These are phyloP conservation scores for Eupelmus urozonus DNA, from an alignment of 2,888 invertebrate species.

Conservation along the genomic window DNA sequence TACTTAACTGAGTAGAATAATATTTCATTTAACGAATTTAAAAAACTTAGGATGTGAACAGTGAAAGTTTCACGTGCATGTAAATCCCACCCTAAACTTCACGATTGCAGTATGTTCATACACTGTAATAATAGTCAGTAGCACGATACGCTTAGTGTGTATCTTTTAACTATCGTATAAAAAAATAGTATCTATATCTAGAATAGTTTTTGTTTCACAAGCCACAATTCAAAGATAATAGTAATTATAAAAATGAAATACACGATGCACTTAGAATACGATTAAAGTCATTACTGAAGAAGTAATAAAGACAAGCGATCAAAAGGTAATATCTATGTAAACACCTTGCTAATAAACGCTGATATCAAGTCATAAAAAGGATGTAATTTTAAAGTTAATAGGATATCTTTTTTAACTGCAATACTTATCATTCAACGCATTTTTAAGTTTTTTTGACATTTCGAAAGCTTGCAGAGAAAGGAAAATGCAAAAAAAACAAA, in stretches of 20 bases:
- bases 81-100: too few relatives aligned
- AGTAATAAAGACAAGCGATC: background rate
- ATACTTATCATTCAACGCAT: too few relatives aligned
- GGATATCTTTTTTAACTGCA: too few relatives aligned
- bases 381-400: too few relatives aligned
- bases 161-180: background rate
- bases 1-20: too few relatives aligned
- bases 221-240: constrained; percentile 4
- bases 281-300: background rate
- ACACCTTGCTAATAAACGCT: background rate
- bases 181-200: constrained; percentile 9
- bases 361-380: background rate
- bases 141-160: background rate
- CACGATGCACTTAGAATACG: constrained; percentile 5
- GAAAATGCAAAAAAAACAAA: too few relatives aligned
- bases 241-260: background rate
- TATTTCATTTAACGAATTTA: too few relatives aligned
- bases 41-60: too few relatives aligned
- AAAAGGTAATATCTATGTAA: background rate
- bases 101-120: too few relatives aligned
- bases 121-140: background rate
- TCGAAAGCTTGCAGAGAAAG: too few relatives aligned
- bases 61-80: too few relatives aligned
- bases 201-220: background rate
- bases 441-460: too few relatives aligned